phyloP scores from a whole-genome alignment of 2,113 vertebrate genomes.

The Xiphophorus maculatus region DNA sequence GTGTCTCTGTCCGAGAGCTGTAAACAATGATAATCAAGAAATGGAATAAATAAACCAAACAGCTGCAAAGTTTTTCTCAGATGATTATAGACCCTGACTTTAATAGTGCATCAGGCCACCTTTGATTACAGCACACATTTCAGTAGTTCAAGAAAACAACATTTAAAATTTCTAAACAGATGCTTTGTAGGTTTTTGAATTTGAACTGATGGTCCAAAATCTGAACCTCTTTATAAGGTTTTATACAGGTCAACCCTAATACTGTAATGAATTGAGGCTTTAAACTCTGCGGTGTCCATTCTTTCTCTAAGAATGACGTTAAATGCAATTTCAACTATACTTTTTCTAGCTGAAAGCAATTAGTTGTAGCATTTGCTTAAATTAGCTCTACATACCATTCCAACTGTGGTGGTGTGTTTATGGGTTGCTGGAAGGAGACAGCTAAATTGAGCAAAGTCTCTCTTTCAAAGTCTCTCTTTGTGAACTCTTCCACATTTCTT shows the following conservation, averaged over 20 bases:
- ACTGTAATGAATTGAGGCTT: not conserved
- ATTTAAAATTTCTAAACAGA: not conserved
- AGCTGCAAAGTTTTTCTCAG: not conserved
- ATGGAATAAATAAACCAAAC: constrained; percentile 35
- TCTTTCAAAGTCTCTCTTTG: too few relatives aligned
- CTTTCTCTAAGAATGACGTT: not conserved
- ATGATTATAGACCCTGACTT: not conserved
- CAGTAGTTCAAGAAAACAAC: not conserved
- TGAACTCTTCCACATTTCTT: not conserved
- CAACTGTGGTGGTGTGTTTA: too few relatives aligned
- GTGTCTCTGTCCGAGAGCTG: constrained; percentile 19
- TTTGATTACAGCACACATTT: not conserved
- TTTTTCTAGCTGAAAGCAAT: not conserved
- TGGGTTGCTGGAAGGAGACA: not conserved
- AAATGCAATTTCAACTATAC: not conserved
- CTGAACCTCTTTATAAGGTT: not conserved
- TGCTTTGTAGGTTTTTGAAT: too few relatives aligned
- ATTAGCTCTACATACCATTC: too few relatives aligned
- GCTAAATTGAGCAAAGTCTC: not conserved
- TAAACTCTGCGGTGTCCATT: not conserved
- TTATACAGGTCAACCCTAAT: not conserved
- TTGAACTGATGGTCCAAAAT: not conserved
- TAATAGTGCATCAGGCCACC: not conserved
- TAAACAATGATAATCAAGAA: constrained; percentile 45
- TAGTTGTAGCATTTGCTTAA: not conserved